Percentiles rank a stretch among this genome's conserved stretches.
Evolutionary conservation across 2,888 invertebrate species (phyloP).

Genomic region (Apamea sordens): DNA sequence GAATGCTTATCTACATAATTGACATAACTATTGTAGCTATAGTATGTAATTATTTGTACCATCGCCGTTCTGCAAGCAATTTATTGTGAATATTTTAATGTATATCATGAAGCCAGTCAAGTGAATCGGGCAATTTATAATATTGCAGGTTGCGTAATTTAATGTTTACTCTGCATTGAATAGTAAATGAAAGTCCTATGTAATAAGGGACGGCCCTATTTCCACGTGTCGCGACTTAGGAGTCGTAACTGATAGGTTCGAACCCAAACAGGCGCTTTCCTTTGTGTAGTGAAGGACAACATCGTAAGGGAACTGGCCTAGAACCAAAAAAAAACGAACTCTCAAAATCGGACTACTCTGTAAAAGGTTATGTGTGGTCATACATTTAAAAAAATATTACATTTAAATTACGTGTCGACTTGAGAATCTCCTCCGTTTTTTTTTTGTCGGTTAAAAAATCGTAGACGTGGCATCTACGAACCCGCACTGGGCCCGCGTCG

Average conservation of each 20-base stretch:
- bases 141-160: background rate
- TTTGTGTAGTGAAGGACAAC: too few relatives aligned
- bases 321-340: too few relatives aligned
- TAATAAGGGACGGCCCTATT: background rate
- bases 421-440: too few relatives aligned
- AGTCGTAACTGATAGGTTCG: background rate
- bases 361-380: too few relatives aligned
- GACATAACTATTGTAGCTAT: constrained; percentile 23
- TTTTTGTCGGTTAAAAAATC: too few relatives aligned
- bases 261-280: too few relatives aligned
- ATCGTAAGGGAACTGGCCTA: too few relatives aligned
- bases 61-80: constrained; percentile 6
- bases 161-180: background rate
- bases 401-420: too few relatives aligned
- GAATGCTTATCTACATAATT: constrained; percentile 42
- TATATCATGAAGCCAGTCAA: constrained; percentile 8
- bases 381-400: too few relatives aligned
- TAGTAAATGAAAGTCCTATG: background rate
- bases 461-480: too few relatives aligned
- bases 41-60: constrained; percentile 20
- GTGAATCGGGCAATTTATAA: background rate
- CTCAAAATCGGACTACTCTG: too few relatives aligned
- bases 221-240: background rate
- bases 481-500: too few relatives aligned
- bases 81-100: constrained; percentile 29